Evolutionary conservation across 1,140 invertebrate genomes (phyloP), one percentile per base, ranked within the genome.

Genomic region (Drosophila funebris): DNA sequence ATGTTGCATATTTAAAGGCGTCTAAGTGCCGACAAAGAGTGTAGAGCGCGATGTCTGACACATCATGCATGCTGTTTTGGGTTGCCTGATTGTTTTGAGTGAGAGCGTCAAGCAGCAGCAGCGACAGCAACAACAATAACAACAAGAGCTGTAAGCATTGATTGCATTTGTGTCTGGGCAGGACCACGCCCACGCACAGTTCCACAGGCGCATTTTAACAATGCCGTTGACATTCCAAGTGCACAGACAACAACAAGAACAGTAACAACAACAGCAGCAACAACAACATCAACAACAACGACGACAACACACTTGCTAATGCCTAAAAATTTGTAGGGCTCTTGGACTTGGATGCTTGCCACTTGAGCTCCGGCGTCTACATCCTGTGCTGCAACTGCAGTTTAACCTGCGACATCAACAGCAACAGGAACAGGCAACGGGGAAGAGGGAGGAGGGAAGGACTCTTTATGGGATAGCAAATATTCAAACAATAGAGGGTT

Each of bases 1-100:
- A 66, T 76, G 74, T 60, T 85, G 82, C 83, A 87, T 87, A 88
- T 82, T 88, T 87, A 82, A 87, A 82, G 83, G 78, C 82, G 82
- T 66, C 69, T 87, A 87, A 87, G 82, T 82, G 82, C 82, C 71
- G 69, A 58, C 66, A 82, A 87, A 82, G 78, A 87, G 78, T 82
- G 78, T 71, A 58, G 29, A 29, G 27, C 20, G 69, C 62, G 44
- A 36, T 29, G 69, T 83, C 72, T 61, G 76, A 36, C 77, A 82
- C 83, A 87, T 87, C 78, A 88, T 77, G 80, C 83, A 87, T 87
- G 82, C 82, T 82, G 82, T 82, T 85, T 84, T 82, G 71, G 31
- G 57, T 61, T 62, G 33, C 50, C 83, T 88, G 78, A 87, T 87
- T 87, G 82, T 87, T 87, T 87, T 68, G 67, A 78, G 66, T 81